Evolutionary conservation across 2,888 invertebrate species (phyloP), one percentile per base, ranked within the genome.

Genomic region (Entomobrya proxima): DNA sequence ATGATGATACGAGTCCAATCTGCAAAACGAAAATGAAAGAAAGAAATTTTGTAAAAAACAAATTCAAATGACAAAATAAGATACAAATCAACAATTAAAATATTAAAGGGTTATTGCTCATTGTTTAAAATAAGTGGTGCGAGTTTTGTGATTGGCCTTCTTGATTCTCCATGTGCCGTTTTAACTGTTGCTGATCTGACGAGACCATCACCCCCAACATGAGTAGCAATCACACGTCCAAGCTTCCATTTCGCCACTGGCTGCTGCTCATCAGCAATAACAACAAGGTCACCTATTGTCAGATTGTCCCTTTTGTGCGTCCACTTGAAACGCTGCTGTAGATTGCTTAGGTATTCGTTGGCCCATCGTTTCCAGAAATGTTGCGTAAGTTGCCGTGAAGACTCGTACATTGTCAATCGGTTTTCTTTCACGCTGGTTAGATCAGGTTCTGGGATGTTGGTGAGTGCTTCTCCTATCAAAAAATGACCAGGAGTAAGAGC

Each of bases 181-280:
- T n/a, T n/a, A n/a, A n/a, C n/a, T n/a, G n/a, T n/a, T n/a, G n/a
- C n/a, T n/a, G n/a, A n/a, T n/a, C n/a, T n/a, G n/a, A 58, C 80
- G 0, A 90, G 79, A 15, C 88, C 87, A 79, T 91, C 91, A n/a
- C 72, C 47, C 15, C 91, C 91, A 9, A 90, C 90, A 85, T 90
- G 87, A 5, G 91, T 72, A 15, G 89, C 50, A 0, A 88, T 27
- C 4, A 91, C 84, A 64, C 91, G 44, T 18, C 91, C 91, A 0
- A 90, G 80, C 18, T 79, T 77, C 91, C 91, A 88, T 15, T 37
- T 40, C 11, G 15, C 5, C 0, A 74, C 69, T 9, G 64, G 75
- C 0, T 67, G 30, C 3, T 37, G 9, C 1, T 88, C 86, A n/a
- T 87, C 85, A 24, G 83, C 84, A 47, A 88, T 64, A 4, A 88